phyloP scores from a whole-genome alignment of 2,888 invertebrate species.

The Hyposoter dolosus region DNA sequence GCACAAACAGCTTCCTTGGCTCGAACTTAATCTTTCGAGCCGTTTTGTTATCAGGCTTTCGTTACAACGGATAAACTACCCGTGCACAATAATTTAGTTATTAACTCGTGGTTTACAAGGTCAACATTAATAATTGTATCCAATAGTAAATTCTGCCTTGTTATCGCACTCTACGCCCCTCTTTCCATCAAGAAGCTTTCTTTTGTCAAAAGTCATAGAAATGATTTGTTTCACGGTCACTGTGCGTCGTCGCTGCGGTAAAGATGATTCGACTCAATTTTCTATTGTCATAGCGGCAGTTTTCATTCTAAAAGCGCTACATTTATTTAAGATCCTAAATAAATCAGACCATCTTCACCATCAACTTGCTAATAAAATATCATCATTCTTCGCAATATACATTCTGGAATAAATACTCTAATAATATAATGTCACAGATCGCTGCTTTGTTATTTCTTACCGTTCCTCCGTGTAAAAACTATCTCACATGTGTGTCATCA shows the following conservation, averaged over 20 bases:
- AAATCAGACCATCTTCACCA: conserved; percentile 68
- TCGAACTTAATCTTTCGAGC: neutral
- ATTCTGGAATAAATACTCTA: conserved; percentile 81
- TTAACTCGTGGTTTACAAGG: conserved; percentile 10
- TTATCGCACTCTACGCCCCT: neutral
- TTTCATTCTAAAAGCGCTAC: conserved; percentile 76
- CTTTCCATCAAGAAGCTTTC: neutral
- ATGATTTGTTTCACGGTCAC: conserved; percentile 5
- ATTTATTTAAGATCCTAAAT: conserved; percentile 72
- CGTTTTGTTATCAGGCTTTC: neutral
- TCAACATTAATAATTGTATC: conserved; percentile 1
- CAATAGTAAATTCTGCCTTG: conserved; percentile 9
- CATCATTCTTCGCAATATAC: conserved; percentile 74
- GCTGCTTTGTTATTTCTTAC: conserved; percentile 76
- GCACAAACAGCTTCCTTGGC: conserved; percentile 20
- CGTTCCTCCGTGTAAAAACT: conserved; percentile 68
- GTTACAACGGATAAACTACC: neutral
- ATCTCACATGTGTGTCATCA: conserved; percentile 57
- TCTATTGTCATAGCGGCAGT: conserved; percentile 79
- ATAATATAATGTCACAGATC: conserved; percentile 81
- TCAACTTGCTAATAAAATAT: conserved; percentile 79
- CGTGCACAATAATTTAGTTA: neutral
- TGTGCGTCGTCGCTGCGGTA: conserved; percentile 15
- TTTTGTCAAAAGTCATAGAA: conserved; percentile 19
- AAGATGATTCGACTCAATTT: conserved; percentile 54